Evolutionary conservation across 2,113 vertebrate species (phyloP), one percentile per base, ranked within the genome.

Genomic region (Anseranas semipalmata): DNA sequence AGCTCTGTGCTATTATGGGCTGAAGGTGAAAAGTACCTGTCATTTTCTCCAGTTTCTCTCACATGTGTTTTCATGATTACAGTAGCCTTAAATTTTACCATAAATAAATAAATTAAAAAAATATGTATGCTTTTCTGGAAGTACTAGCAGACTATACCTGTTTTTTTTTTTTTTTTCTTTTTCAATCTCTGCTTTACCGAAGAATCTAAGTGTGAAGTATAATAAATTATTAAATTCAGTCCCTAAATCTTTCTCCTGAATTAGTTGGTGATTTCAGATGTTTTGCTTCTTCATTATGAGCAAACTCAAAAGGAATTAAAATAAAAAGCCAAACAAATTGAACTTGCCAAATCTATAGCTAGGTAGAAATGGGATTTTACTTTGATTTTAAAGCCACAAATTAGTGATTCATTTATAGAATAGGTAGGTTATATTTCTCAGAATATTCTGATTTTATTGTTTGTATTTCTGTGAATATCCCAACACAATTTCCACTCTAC

Each of bases 381-480:
- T 89, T 85, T 3, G 8, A 12, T 67, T 50, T 45, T 90, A 43
- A 89, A 66, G 63, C 21, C 84, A 48, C 39, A 74, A 92, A 91
- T 89, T 89, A 60, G 24, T 71, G 3, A 2, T 85, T 48, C 75
- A 18, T 81, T 58, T 68, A 46, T 87, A 39, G 83, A 81, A 41
- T 53, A 81, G 71, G 59, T 71, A 95, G 65, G 58, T 75, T 2
- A 25, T 87, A 43, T 68, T 90, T 63, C n/a, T 68, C 16, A 16
- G 13, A 76, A 41, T 74, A 43, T 71, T 52, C 41, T 94, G 53
- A 63, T 93, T 72, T 79, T 78, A 46, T 43, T 87, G 30, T 66
- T 95, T 77, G 24, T 76, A 73, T 73, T 96, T 79, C 66, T 78
- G 68, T 81, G 59, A 89, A 62, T 53, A 91, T 52, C 53, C 83